phyloP scores from a whole-genome alignment of 2,888 invertebrate species.

The Blastobasis adustella region DNA sequence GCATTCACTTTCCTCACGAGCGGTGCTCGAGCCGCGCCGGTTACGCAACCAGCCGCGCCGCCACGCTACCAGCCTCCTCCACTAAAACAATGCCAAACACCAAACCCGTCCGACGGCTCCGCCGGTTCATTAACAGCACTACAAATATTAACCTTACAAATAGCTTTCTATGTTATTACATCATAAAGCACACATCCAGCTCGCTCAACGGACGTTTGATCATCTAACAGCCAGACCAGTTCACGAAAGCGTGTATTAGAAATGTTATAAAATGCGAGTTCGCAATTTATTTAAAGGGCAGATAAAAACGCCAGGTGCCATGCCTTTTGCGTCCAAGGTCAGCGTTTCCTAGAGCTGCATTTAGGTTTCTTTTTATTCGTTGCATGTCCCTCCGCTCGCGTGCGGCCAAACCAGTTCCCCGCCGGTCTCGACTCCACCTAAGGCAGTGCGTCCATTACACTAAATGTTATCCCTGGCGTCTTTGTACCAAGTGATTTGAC shows the following conservation, averaged over 20 bases:
- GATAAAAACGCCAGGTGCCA: slow-evolving; percentile 72
- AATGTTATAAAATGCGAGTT: slow-evolving; percentile 54
- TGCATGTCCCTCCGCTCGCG: slow-evolving; percentile 69
- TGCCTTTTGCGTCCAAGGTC: slow-evolving; percentile 68
- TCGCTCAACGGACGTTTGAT: slow-evolving; percentile 16
- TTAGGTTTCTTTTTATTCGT: slow-evolving; percentile 70
- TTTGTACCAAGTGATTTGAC: slow-evolving; percentile 29
- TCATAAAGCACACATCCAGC: slow-evolving; percentile 25
- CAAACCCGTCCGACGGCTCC: slow-evolving; percentile 29
- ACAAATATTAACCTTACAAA: slow-evolving; percentile 29
- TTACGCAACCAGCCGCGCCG: slow-evolving; percentile 56
- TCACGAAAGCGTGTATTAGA: slow-evolving; percentile 18
- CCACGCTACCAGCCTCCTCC: slow-evolving; percentile 22
- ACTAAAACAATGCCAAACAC: slow-evolving; percentile 21
- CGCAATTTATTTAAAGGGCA: slow-evolving; percentile 65
- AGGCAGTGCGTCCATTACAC: slow-evolving; percentile 52
- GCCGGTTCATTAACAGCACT: slow-evolving; percentile 23
- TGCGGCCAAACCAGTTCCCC: slow-evolving; percentile 68
- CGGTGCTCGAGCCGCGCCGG: slow-evolving; percentile 45
- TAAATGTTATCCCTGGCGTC: slow-evolving; percentile 42
- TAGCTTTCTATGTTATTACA: slow-evolving; percentile 29
- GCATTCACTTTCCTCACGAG: slow-evolving; percentile 71
- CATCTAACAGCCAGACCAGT: too few relatives aligned
- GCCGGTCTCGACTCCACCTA: slow-evolving; percentile 55
- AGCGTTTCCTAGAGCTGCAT: slow-evolving; percentile 73